phyloP scores from a whole-genome alignment of 2,797 vertebrate genomes.

The Melanotaenia trifasciata region DNA sequence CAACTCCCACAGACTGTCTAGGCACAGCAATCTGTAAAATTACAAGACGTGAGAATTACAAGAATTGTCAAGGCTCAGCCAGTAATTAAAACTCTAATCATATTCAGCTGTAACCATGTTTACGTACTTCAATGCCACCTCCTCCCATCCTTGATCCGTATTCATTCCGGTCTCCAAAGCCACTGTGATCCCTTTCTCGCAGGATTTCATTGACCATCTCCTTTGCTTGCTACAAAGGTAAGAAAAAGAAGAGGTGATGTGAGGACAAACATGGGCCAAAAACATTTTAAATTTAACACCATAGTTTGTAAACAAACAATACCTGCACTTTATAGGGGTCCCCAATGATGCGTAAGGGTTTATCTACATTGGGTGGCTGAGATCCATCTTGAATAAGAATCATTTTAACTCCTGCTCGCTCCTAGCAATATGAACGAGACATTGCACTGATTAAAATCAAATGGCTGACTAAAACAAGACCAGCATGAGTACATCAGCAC shows the following conservation, averaged over 20 bases:
- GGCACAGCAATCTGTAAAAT: conserved; percentile 90
- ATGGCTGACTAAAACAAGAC: background rate
- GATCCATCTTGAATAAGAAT: conserved; percentile 96
- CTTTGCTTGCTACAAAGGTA: conserved; percentile 89
- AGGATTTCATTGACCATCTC: conserved; percentile 97
- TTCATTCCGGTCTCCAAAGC: conserved; percentile 90
- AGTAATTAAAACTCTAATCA: background rate
- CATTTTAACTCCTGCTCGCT: conserved; percentile 96
- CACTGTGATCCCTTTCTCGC: conserved; percentile 89
- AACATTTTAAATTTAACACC: background rate
- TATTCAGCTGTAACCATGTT: background rate
- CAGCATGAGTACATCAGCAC: background rate
- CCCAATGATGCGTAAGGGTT: conserved; percentile 94
- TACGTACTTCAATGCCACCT: conserved; percentile 80
- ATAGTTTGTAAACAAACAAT: background rate
- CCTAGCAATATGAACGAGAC: conserved; percentile 73
- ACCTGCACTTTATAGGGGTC: conserved; percentile 98
- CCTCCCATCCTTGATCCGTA: conserved; percentile 90
- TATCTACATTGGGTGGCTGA: conserved; percentile 93
- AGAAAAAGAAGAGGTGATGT: background rate
- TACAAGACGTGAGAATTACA: background rate
- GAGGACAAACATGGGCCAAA: rapidly evolving
- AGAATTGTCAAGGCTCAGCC: background rate
- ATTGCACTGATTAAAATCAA: background rate
- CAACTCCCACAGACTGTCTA: conserved; percentile 93